phyloP scores from a whole-genome alignment of 2,113 vertebrate genomes.

The Pyxicephalus adspersus region DNA sequence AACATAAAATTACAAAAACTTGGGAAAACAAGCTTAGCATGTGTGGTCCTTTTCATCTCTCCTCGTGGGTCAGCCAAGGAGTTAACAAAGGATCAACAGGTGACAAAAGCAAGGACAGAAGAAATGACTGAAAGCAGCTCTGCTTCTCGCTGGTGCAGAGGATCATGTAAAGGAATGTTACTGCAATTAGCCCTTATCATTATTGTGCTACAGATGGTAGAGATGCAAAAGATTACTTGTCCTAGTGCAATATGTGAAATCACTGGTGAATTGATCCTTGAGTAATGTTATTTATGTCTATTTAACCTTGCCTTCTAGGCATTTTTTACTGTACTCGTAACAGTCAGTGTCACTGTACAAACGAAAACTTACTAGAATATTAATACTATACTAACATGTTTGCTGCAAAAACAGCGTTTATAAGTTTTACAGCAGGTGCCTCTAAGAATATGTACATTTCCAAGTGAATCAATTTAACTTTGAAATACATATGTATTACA shows the following conservation, averaged over 20 bases:
- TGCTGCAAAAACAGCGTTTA: neutral
- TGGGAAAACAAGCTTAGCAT: conserved; percentile 53
- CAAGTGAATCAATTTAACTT: no score
- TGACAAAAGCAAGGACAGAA: conserved; percentile 49
- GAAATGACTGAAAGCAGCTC: conserved; percentile 28
- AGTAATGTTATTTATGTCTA: neutral
- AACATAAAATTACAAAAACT: conserved; percentile 55
- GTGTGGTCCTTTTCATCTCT: conserved; percentile 56
- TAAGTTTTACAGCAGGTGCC: neutral
- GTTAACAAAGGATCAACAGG: conserved; percentile 53
- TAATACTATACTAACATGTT: neutral
- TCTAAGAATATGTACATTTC: no score
- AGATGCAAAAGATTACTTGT: neutral
- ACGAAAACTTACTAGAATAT: neutral
- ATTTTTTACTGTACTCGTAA: conserved; percentile 34
- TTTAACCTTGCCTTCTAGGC: conserved; percentile 35
- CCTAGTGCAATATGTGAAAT: neutral
- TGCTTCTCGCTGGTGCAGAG: neutral
- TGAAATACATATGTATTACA: no score
- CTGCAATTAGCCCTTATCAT: neutral
- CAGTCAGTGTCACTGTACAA: neutral
- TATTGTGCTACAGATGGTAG: neutral
- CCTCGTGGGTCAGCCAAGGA: conserved; percentile 40
- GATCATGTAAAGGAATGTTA: neutral
- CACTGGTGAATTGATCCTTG: neutral